A percentile compares a stretch with the other conserved stretches of the same genome.
Evolutionary conservation across 2,113 vertebrate species (phyloP).

Genomic region (Synodontis membranacea): DNA sequence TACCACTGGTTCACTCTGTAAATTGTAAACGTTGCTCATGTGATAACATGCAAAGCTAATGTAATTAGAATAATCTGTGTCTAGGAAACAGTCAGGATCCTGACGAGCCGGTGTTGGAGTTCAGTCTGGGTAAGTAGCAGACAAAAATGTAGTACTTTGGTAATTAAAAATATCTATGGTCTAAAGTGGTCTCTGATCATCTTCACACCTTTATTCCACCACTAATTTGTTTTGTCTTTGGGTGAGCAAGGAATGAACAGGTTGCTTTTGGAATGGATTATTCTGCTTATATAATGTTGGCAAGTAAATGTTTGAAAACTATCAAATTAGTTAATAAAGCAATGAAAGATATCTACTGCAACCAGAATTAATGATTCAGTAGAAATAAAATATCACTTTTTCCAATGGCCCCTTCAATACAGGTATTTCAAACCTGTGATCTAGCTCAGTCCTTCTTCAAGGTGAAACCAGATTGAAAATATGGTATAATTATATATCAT

Average conservation of each 20-base stretch:
- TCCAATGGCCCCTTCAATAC: background rate
- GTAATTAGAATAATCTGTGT: background rate
- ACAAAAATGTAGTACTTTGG: background rate
- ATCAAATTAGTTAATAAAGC: background rate
- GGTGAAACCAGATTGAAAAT: background rate
- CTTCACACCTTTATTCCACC: background rate
- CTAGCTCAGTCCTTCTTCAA: background rate
- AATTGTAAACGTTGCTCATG: background rate
- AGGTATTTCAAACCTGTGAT: background rate
- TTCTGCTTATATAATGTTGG: background rate
- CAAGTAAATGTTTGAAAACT: background rate
- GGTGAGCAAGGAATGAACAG: background rate
- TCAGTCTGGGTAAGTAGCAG: constrained; percentile 88
- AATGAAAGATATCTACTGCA: background rate
- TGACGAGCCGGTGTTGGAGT: constrained; percentile 96
- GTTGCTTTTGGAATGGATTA: background rate
- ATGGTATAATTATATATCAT: no score
- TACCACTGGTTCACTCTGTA: background rate
- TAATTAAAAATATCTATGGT: background rate
- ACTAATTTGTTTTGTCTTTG: background rate
- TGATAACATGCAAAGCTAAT: background rate
- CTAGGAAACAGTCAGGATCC: constrained; percentile 94
- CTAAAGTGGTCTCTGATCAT: background rate
- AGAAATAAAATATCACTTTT: background rate
- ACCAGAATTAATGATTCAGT: background rate